Evolutionary conservation across 2,113 vertebrate species (phyloP), one percentile per base, ranked within the genome.

Genomic region (Seriola aureovittata): DNA sequence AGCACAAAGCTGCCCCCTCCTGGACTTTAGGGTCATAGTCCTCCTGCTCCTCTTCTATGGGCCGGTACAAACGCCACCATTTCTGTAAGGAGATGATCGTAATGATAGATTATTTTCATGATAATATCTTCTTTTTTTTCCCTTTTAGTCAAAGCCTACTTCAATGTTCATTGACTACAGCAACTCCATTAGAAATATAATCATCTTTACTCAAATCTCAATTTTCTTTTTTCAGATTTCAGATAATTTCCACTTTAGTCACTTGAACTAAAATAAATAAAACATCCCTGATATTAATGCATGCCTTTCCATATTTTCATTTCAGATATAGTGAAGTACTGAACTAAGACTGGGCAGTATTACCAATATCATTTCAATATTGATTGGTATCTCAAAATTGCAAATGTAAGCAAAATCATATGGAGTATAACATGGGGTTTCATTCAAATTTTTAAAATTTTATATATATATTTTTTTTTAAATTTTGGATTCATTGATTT

Each of bases 41-140:
- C 48, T 86, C 88, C 62, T 71, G 90, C 54, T 78, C 93, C 1
- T 71, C 77, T n/a, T 86, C 84, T 12, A 60, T 25, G 62, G 86
- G 82, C 82, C 76, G 93, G 76, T 95, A 94, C 70, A 78, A 90
- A 38, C 95, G 96, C 98, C 98, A 99, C 92, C 91, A 97, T 91
- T 92, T 94, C 98, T 99, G 91, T 65, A 3, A 63, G 16, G 44
- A 71, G 10, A 57, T 5, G 16, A 59, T 8, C 13, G 29, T 7
- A 21, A 65, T 23, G 7, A 77, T n/a, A 0, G 5, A 10, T 74
- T 57, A 69, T n/a, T 67, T 54, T 52, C 3, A 69, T 6, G 17
- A 36, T 14, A 42, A 29, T 29, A 29, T 29, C 29, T 21, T 5
- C 1, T 40, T 5, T 58, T 19, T 57, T 54, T 4, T 10, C 8